These are phyloP conservation scores for Chelonia mydas DNA, from an alignment of 2,797 vertebrate genomes.

Conservation along the genomic window DNA sequence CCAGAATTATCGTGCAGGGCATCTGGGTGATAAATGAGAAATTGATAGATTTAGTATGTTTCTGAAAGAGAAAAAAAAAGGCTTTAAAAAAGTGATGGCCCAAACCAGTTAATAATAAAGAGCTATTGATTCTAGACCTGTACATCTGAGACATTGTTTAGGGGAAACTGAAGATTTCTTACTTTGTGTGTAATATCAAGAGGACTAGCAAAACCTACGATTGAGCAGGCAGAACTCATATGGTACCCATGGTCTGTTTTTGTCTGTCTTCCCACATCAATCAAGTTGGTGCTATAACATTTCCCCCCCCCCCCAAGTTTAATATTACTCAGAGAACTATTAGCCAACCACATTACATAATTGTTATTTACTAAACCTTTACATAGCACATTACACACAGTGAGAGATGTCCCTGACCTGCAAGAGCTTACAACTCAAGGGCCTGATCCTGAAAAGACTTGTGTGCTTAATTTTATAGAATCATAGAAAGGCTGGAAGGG, in stretches of 20 bases:
- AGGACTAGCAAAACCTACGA: neutral
- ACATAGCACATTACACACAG: neutral
- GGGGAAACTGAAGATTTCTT: neutral
- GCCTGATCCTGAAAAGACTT: neutral
- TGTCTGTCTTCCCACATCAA: neutral
- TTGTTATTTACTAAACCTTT: neutral
- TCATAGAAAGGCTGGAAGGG: neutral
- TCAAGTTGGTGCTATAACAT: neutral
- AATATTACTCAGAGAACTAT: neutral
- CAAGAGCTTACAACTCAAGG: neutral
- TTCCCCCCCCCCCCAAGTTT: rapidly evolving
- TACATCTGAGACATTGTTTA: neutral
- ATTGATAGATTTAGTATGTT: neutral
- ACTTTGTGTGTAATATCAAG: neutral
- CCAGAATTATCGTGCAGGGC: neutral
- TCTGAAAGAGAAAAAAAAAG: neutral
- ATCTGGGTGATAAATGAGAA: constrained; percentile 29
- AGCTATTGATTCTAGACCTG: neutral
- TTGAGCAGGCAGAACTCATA: neutral
- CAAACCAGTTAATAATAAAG: neutral
- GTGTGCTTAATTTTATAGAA: neutral
- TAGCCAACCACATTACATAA: neutral
- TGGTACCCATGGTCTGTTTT: neutral
- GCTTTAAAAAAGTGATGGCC: neutral
- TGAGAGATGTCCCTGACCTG: neutral